Conservation (phyloP, 1,140 invertebrate species). For the Ceratina calcarata region DNA sequence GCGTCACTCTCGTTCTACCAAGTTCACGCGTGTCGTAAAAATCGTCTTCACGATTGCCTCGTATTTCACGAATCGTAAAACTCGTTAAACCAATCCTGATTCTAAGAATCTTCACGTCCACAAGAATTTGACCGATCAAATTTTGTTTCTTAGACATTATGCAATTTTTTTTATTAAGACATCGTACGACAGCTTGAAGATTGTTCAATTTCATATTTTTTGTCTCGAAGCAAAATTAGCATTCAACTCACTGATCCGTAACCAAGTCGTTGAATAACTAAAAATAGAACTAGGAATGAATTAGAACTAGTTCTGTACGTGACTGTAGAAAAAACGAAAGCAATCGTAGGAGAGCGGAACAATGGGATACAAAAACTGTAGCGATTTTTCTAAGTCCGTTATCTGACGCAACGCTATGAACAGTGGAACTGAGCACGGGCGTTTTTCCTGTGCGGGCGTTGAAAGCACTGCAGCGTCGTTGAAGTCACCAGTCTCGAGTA, state of each 20-base stretch:
- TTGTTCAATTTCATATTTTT: neutral
- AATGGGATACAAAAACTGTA: neutral
- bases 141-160: no score
- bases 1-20: conserved; percentile 67
- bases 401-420: neutral
- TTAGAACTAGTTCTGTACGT: neutral
- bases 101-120: no score
- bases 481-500: no score
- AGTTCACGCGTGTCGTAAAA: conserved; percentile 16
- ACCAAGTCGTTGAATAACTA: neutral
- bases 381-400: neutral
- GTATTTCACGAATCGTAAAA: neutral
- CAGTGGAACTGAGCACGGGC: neutral
- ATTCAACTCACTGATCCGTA: no score
- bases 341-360: neutral
- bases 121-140: no score
- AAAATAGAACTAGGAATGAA: neutral
- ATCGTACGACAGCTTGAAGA: neutral
- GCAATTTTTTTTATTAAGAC: neutral
- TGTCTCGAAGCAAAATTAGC: neutral
- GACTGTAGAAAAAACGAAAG: neutral
- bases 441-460: neutral
- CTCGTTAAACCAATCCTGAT: no score
- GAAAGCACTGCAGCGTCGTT: neutral
- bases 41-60: neutral